Percentiles rank a stretch among this genome's conserved stretches.
These are phyloP conservation scores for Hemibagrus wyckioides DNA, from an alignment of 2,113 vertebrate species.

Conservation along the genomic window DNA sequence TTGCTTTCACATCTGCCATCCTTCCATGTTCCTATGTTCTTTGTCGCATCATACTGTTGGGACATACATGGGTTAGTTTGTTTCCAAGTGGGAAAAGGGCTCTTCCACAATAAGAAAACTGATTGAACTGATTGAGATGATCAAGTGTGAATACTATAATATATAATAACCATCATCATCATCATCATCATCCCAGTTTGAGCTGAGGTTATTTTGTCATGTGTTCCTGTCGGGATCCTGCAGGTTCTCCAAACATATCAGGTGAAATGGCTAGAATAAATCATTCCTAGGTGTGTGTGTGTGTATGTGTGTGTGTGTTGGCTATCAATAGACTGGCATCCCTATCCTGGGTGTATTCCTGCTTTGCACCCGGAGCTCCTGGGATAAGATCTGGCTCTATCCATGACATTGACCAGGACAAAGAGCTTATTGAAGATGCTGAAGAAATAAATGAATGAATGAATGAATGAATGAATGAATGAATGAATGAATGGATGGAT, in stretches of 20 bases:
- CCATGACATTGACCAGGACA: not conserved
- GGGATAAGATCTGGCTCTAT: not conserved
- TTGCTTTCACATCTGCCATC: not conserved
- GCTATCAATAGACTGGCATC: not conserved
- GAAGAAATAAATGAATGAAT: not conserved
- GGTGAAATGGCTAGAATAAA: not conserved
- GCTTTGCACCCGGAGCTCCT: not conserved
- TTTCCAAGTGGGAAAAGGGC: not conserved
- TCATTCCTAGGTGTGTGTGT: too few species aligned
- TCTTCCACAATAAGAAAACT: not conserved
- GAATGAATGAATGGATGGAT: too few species aligned
- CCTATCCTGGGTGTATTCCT: not conserved
- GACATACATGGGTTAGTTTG: not conserved
- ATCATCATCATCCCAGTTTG: not conserved
- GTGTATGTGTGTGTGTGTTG: not conserved
- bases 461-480: not conserved
- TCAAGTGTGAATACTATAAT: not conserved
- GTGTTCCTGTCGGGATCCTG: not conserved
- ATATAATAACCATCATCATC: not conserved
- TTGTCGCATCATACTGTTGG: not conserved
- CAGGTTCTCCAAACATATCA: not conserved
- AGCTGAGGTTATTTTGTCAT: not conserved
- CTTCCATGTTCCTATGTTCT: not conserved
- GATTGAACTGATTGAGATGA: not conserved
- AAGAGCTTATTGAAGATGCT: not conserved